These are phyloP conservation scores for Otolemur garnettii DNA, from an alignment of 2,113 vertebrate species.

Conservation along the genomic window DNA sequence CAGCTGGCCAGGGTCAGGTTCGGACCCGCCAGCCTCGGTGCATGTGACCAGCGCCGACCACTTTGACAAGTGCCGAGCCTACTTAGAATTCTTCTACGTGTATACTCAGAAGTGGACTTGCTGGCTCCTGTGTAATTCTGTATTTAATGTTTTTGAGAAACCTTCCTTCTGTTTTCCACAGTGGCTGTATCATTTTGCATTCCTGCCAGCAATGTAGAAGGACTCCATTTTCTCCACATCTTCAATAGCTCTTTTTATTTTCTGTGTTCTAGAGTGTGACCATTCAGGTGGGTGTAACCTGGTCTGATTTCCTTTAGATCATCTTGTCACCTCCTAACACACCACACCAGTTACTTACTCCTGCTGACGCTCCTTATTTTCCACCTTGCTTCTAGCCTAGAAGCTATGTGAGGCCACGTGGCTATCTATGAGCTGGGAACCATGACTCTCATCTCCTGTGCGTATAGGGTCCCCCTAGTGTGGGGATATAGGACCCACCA, in stretches of 20 bases:
- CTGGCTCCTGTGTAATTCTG: background rate
- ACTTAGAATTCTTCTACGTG: background rate
- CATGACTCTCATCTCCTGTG: rapidly evolving
- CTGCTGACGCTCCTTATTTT: background rate
- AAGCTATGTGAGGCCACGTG: background rate
- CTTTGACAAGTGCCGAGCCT: background rate
- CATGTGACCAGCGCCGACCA: too few relatives aligned
- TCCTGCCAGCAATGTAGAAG: rapidly evolving
- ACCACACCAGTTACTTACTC: background rate
- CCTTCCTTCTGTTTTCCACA: background rate
- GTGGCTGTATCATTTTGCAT: background rate
- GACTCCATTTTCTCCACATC: too few relatives aligned
- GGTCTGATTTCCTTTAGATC: background rate
- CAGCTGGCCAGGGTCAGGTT: too few relatives aligned
- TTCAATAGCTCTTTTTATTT: background rate
- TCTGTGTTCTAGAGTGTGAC: background rate
- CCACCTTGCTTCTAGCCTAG: background rate
- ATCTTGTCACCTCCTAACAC: background rate
- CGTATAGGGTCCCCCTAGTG: background rate
- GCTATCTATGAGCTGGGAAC: background rate
- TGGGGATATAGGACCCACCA: background rate
- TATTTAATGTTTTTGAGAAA: background rate
- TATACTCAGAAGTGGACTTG: background rate
- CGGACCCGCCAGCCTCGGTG: too few relatives aligned
- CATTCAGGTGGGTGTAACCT: background rate